Evolutionary conservation across 1,140 invertebrate species (phyloP).

Genomic region (Phortica variegata): DNA sequence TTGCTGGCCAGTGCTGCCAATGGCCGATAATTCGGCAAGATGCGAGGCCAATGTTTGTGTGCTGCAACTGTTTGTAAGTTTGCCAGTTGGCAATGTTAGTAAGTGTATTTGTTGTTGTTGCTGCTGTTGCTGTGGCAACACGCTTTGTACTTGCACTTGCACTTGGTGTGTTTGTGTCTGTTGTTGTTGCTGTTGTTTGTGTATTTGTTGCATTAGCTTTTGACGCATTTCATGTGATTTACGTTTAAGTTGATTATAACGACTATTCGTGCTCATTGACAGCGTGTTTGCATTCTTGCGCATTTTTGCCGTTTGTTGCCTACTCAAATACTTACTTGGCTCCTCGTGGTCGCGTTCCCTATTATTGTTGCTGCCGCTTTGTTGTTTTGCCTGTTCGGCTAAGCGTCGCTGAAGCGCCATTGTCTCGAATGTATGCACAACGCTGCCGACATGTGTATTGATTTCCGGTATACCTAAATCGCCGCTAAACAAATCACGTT

Average conservation of each 20-base stretch:
- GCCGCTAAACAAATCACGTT: slow-evolving; percentile 50
- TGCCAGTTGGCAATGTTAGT: slow-evolving; percentile 6
- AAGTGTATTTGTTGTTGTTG: slow-evolving; percentile 21
- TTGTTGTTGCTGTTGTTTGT: slow-evolving; percentile 28
- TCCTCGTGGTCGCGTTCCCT: no score
- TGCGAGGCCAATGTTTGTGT: slow-evolving; percentile 34
- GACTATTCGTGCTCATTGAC: slow-evolving; percentile 26
- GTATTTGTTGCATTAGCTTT: slow-evolving; percentile 40
- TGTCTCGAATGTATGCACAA: slow-evolving; percentile 55
- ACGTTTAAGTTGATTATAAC: slow-evolving; percentile 48
- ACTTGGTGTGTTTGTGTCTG: slow-evolving; percentile 12
- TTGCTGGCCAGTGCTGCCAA: no score
- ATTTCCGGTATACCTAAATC: slow-evolving; percentile 55
- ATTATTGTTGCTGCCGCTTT: slow-evolving; percentile 24
- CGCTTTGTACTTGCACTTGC: slow-evolving; percentile 5
- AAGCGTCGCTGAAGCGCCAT: slow-evolving; percentile 45
- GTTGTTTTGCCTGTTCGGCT: slow-evolving; percentile 34
- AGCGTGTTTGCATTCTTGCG: slow-evolving; percentile 6
- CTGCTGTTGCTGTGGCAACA: slow-evolving; percentile 15
- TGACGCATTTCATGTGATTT: slow-evolving; percentile 49
- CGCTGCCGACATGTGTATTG: slow-evolving; percentile 51
- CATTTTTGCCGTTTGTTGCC: slow-evolving; percentile 8
- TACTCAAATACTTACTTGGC: slow-evolving; percentile 39
- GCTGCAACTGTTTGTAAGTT: slow-evolving; percentile 36
- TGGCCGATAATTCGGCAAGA: slow-evolving; percentile 6